A percentile compares a stretch with the other conserved stretches of the same genome.
Conservation (phyloP, 2,888 invertebrate genomes). For the Plagiodera versicolora region DNA sequence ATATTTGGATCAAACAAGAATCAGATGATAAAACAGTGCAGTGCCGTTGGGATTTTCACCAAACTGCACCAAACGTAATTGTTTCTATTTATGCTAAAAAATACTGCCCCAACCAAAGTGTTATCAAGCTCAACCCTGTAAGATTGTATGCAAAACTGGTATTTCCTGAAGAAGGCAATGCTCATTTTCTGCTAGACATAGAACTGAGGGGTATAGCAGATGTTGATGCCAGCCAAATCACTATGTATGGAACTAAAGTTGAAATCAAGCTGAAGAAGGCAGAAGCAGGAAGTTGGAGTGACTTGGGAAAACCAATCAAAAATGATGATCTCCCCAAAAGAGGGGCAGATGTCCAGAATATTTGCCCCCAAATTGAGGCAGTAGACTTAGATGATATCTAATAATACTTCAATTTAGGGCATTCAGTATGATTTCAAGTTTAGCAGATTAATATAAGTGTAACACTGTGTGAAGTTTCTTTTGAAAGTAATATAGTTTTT, state of each 20-base stretch:
- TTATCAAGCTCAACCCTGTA: slow-evolving; percentile 82
- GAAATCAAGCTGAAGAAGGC: slow-evolving; percentile 90
- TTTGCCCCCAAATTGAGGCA: slow-evolving; percentile 61
- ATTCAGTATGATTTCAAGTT: background rate
- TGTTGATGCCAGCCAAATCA: slow-evolving; percentile 69
- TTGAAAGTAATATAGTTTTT: no score
- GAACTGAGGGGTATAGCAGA: slow-evolving; percentile 80
- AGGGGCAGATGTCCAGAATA: slow-evolving; percentile 50
- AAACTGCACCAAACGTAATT: slow-evolving; percentile 82
- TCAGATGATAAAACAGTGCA: slow-evolving; percentile 55
- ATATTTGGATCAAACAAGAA: slow-evolving; percentile 79
- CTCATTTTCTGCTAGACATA: slow-evolving; percentile 72
- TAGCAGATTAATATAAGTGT: background rate
- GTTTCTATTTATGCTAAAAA: slow-evolving; percentile 91
- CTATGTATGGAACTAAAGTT: slow-evolving; percentile 86
- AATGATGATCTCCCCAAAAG: slow-evolving; percentile 37
- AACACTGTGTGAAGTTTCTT: background rate
- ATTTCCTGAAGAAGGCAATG: slow-evolving; percentile 76
- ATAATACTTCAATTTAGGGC: slow-evolving; percentile 5
- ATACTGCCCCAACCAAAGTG: slow-evolving; percentile 76
- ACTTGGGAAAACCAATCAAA: slow-evolving; percentile 66
- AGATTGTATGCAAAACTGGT: slow-evolving; percentile 72
- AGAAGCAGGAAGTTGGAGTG: slow-evolving; percentile 81
- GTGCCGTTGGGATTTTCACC: slow-evolving; percentile 95
- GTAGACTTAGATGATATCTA: slow-evolving; percentile 75